Evolutionary conservation across 2,797 vertebrate genomes (phyloP).

Genomic region (Thaleichthys pacificus): DNA sequence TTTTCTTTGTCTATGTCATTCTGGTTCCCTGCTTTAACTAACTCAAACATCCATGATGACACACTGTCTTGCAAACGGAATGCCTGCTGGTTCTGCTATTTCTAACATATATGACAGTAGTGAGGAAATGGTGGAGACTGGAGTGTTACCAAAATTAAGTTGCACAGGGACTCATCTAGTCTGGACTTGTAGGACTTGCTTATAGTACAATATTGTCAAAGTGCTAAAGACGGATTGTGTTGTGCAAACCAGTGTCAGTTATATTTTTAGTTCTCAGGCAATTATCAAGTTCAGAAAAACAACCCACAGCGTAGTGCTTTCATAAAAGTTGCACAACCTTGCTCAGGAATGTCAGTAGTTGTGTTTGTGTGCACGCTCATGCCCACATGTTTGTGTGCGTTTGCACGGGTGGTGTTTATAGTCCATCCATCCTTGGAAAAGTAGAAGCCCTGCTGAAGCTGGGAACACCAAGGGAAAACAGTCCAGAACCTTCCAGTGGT

Average conservation of each 20-base stretch:
- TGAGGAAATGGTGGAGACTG: neutral
- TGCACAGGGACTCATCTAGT: neutral
- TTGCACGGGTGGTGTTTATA: neutral
- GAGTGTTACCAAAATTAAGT: neutral
- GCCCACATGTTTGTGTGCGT: neutral
- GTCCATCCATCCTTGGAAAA: neutral
- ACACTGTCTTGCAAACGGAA: too few species aligned
- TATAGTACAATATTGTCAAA: neutral
- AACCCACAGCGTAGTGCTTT: neutral
- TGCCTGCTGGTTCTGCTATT: too few species aligned
- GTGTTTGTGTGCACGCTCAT: conserved; percentile 16
- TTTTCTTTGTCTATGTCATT: too few species aligned
- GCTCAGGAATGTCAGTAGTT: neutral
- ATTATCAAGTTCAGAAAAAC: neutral
- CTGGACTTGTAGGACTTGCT: conserved; percentile 1
- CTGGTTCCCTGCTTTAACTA: too few species aligned
- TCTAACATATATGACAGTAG: too few species aligned
- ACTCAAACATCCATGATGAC: too few species aligned
- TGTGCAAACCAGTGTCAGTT: neutral
- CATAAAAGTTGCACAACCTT: neutral
- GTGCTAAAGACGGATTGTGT: neutral
- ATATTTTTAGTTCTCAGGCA: neutral
- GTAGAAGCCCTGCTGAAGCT: neutral
- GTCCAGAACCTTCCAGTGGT: neutral
- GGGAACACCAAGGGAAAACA: neutral